These are phyloP conservation scores for Psittacula echo DNA, from an alignment of 2,797 vertebrate genomes.

Conservation along the genomic window DNA sequence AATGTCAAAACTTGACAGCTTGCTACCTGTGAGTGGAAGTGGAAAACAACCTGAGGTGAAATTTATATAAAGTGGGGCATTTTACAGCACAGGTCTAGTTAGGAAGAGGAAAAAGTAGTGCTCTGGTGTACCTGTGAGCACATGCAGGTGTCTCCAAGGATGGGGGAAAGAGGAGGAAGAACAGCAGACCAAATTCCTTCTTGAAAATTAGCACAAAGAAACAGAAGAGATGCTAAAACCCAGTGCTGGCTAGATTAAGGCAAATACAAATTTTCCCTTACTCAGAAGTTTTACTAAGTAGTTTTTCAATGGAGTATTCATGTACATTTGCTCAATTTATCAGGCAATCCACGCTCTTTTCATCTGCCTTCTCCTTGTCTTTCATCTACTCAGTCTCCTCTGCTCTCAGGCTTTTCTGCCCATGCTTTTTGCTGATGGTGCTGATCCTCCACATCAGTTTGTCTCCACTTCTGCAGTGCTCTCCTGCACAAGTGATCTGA, in stretches of 20 bases:
- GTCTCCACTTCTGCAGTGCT: background rate
- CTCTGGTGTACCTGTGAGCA: background rate
- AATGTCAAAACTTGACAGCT: slow-evolving; percentile 17
- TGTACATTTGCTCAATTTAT: background rate
- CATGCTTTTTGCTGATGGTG: background rate
- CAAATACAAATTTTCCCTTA: background rate
- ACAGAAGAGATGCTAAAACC: background rate
- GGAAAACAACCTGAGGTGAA: background rate
- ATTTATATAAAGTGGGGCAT: slow-evolving; percentile 2
- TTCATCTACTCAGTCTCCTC: background rate
- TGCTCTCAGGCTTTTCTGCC: background rate
- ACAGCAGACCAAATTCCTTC: background rate
- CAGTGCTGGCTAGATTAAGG: background rate
- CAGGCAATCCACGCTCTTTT: background rate
- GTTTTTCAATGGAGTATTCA: background rate
- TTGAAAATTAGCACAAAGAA: background rate
- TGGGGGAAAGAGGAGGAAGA: background rate
- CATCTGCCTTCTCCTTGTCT: background rate
- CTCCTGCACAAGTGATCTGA: background rate
- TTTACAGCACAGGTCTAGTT: background rate
- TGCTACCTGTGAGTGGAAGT: background rate
- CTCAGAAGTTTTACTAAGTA: background rate
- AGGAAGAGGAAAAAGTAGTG: background rate
- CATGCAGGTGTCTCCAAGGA: background rate
- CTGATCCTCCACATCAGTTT: background rate